Evolutionary conservation across 2,113 vertebrate genomes (phyloP).

Genomic region (Ardeotis arabs): DNA sequence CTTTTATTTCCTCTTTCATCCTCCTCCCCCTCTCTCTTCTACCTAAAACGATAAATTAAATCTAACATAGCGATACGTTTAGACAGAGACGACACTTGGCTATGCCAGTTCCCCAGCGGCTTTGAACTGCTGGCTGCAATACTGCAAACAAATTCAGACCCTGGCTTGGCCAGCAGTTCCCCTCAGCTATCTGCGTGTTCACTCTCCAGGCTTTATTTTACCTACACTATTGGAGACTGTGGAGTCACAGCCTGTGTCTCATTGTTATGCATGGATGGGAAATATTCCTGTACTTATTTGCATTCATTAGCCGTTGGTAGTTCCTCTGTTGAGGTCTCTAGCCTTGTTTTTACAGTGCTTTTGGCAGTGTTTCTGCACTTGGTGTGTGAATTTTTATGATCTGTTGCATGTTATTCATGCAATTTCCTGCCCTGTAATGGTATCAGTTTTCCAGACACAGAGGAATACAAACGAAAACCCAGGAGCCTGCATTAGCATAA

Average conservation of each 20-base stretch:
- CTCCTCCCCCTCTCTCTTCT: not conserved
- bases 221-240: constrained; percentile 35
- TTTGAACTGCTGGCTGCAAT: constrained; percentile 40
- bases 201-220: constrained; percentile 60
- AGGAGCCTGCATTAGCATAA: constrained; percentile 83
- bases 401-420: constrained; percentile 83
- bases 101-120: not conserved
- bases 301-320: constrained; percentile 76
- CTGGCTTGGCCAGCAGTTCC: constrained; percentile 6
- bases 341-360: constrained; percentile 78
- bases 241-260: constrained; percentile 64
- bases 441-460: constrained; percentile 82
- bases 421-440: constrained; percentile 87
- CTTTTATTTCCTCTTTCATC: constrained; percentile 32
- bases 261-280: constrained; percentile 73
- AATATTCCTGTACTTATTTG: constrained; percentile 76
- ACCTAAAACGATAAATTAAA: not conserved
- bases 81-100: not conserved
- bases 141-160: constrained; percentile 33
- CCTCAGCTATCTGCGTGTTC: not conserved
- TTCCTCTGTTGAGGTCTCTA: constrained; percentile 77
- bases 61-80: not conserved
- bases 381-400: constrained; percentile 82
- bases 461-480: constrained; percentile 81
- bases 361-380: constrained; percentile 77